phyloP scores from a whole-genome alignment of 2,888 invertebrate genomes.

The Atrina japonica region DNA sequence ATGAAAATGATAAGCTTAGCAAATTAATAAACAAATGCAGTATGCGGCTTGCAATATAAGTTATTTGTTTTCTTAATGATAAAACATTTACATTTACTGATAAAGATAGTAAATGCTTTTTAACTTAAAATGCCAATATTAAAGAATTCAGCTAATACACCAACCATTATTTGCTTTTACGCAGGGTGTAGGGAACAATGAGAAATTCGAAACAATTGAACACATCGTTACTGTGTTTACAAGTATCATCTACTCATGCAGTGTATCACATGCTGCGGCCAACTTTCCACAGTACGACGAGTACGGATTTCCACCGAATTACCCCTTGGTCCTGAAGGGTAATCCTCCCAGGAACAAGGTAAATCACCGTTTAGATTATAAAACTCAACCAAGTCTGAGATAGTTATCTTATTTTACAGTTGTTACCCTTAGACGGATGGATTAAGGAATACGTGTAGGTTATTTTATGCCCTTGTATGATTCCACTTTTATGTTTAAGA shows the following conservation, averaged over 20 bases:
- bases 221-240: slow-evolving; percentile 63
- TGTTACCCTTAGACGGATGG: too few species aligned
- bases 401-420: too few species aligned
- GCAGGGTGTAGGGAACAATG: slow-evolving; percentile 35
- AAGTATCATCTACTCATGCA: slow-evolving; percentile 71
- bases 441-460: too few species aligned
- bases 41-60: too few species aligned
- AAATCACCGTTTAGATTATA: too few species aligned
- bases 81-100: too few species aligned
- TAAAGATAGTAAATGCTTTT: too few species aligned
- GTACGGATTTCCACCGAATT: slow-evolving; percentile 77
- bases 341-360: slow-evolving; percentile 69
- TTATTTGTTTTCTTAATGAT: not conserved
- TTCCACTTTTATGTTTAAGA: not conserved
- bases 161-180: not conserved
- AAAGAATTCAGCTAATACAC: not conserved
- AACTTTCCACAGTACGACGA: slow-evolving; percentile 77
- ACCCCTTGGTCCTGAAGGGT: slow-evolving; percentile 68
- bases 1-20: too few species aligned
- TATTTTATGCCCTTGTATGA: not conserved
- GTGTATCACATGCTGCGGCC: slow-evolving; percentile 72
- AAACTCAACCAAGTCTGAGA: not conserved
- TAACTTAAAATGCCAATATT: not conserved
- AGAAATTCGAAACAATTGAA: slow-evolving; percentile 32
- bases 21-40: too few species aligned